Evolutionary conservation across 1,140 invertebrate species (phyloP).

Genomic region (Habropoda laboriosa): DNA sequence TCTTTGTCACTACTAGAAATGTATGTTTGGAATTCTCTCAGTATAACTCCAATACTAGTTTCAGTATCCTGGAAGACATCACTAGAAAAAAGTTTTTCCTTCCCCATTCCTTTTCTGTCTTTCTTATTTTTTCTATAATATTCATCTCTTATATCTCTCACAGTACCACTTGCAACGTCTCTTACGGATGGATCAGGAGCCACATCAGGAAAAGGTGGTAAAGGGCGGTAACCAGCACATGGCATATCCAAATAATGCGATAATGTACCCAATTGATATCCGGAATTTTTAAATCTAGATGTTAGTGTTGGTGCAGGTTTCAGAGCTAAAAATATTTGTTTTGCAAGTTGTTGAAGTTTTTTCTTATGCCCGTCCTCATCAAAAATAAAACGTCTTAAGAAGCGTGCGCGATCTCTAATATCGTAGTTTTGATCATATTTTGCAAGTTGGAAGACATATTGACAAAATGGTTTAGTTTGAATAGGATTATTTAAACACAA

Average conservation of each 20-base stretch:
- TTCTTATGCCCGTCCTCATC: constrained; percentile 79
- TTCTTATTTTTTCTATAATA: constrained; percentile 73
- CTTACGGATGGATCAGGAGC: constrained; percentile 90
- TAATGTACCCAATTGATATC: constrained; percentile 96
- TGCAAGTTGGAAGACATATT: constrained; percentile 97
- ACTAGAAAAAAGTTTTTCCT: constrained; percentile 74
- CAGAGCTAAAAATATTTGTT: constrained; percentile 93
- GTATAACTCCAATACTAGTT: constrained; percentile 95
- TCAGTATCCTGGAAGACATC: too few species aligned
- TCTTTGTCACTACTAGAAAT: constrained; percentile 96
- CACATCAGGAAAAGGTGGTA: constrained; percentile 92
- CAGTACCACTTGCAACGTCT: constrained; percentile 84
- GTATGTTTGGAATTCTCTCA: constrained; percentile 98
- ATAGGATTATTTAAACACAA: constrained; percentile 94
- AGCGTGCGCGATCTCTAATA: constrained; percentile 95
- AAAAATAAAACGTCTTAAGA: constrained; percentile 92
- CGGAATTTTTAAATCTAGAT: constrained; percentile 84
- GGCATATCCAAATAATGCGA: constrained; percentile 96
- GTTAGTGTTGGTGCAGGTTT: constrained; percentile 96
- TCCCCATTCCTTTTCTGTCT: constrained; percentile 74
- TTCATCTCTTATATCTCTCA: constrained; percentile 54
- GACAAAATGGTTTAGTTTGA: constrained; percentile 93
- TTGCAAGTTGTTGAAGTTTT: constrained; percentile 87
- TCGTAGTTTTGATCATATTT: constrained; percentile 99
- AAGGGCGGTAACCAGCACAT: constrained; percentile 92